Evolutionary conservation across 2,888 invertebrate species (phyloP), one percentile per base, ranked within the genome.

Genomic region (Shargacucullia verbasci): DNA sequence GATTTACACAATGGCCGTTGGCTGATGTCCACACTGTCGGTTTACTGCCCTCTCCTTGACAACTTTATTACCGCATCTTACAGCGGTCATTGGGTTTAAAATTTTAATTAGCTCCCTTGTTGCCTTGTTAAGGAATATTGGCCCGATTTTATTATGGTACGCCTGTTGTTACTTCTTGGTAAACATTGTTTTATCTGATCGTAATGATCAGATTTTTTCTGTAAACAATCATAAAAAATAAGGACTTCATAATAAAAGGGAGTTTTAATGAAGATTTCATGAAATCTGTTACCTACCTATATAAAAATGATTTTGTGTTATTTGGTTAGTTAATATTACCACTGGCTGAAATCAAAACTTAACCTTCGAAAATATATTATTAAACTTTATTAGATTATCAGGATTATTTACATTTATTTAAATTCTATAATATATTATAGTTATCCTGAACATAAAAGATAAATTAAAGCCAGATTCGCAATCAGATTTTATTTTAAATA

Each of bases 71-170:
- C 85, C 67, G 69, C 76, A 76, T 79, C 82, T 79, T 74, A 75
- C 75, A 69, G 74, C 83, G 84, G 86, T 84, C 84, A 83, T 87
- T 85, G 83, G 79, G 78, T 83, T 82, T 80, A 80, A 85, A 87
- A 84, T 86, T 88, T 88, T 88, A 88, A 88, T 88, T 88, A 88
- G 88, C 78, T 81, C 82, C 83, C 85, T 81, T 81, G 82, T 81
- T 84, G 82, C 80, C 86, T 86, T 86, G 86, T 88, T 88, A 87
- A 85, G 83, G 84, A 20, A 83, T 84, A 86, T 85, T 81, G 85
- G 81, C 68, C 78, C 69, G 80, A 83, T 81, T 86, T 87, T 87
- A 85, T 83, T 83, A 81, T 80, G 74, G 78, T 73, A 73, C 73
- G 76, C 69, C 60, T 68, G 76, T 72, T 76, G 79, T 79, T 78